Evolutionary conservation across 2,797 vertebrate genomes (phyloP).

Genomic region (Paguma larvata): DNA sequence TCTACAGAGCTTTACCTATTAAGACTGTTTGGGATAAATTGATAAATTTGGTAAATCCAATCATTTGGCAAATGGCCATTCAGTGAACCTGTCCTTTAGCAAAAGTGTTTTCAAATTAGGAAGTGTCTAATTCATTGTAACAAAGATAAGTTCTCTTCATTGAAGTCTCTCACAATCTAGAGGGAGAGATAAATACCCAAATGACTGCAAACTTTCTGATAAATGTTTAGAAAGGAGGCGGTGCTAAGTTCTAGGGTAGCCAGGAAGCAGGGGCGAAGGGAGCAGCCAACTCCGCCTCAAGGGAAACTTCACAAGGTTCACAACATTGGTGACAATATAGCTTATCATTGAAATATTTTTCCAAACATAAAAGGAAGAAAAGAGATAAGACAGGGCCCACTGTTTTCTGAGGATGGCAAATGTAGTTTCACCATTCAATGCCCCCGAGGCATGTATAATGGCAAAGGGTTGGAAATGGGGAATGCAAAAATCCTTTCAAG

Average conservation of each 20-base stretch:
- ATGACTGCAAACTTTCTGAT: neutral
- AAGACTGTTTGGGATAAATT: neutral
- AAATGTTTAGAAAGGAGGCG: neutral
- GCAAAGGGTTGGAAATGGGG: neutral
- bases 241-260: neutral
- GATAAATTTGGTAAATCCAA: neutral
- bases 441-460: neutral
- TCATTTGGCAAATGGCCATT: neutral
- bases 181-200: neutral
- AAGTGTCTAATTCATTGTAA: neutral
- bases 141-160: neutral
- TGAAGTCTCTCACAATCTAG: neutral
- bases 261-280: too few species aligned
- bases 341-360: neutral
- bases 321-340: neutral
- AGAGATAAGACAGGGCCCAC: neutral
- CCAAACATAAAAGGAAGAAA: neutral
- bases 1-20: neutral
- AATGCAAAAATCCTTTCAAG: neutral
- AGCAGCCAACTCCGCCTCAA: neutral
- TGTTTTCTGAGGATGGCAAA: conserved; percentile 5
- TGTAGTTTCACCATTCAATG: neutral
- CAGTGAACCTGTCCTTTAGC: neutral
- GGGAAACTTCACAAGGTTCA: neutral
- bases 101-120: neutral